phyloP scores from a whole-genome alignment of 2,888 invertebrate species.

The Polylopha cassiicola region DNA sequence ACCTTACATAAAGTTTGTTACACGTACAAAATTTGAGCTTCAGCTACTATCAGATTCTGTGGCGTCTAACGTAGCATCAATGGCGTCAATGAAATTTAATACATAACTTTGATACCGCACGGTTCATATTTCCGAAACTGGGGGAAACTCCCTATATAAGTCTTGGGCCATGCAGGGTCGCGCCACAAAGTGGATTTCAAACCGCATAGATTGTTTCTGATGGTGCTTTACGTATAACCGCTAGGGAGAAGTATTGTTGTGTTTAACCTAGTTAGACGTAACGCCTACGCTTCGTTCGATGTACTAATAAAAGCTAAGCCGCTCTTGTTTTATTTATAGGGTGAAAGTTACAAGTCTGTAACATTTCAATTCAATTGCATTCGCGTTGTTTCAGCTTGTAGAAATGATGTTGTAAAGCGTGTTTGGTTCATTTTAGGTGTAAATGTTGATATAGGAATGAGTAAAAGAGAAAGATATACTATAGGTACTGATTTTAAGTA shows the following conservation, averaged over 20 bases:
- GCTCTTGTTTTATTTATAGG: conserved; percentile 9
- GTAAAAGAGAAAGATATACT: no score
- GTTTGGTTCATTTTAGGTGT: no score
- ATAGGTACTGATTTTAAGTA: no score
- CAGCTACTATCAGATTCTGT: conserved; percentile 32
- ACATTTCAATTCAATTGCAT: no score
- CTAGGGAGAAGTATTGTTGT: conserved; percentile 23
- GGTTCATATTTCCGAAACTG: conserved; percentile 5
- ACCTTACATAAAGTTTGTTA: conserved; percentile 2
- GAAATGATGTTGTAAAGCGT: no score
- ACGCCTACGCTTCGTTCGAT: conserved; percentile 5
- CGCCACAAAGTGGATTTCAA: conserved; percentile 53
- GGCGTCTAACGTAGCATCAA: conserved; percentile 23
- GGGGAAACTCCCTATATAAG: conserved; percentile 8
- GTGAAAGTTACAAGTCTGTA: conserved; percentile 1
- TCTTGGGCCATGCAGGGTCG: conserved; percentile 35
- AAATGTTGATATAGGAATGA: no score
- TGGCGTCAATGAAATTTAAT: conserved; percentile 19
- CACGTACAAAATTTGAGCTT: conserved; percentile 27
- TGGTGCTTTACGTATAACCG: conserved; percentile 20
- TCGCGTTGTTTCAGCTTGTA: no score
- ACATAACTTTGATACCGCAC: neutral
- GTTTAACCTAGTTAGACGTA: conserved; percentile 19
- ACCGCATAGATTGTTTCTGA: conserved; percentile 51
- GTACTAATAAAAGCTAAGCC: conserved; percentile 15